These are phyloP conservation scores for Lochmaea crataegi DNA, from an alignment of 2,888 invertebrate genomes.

Conservation along the genomic window DNA sequence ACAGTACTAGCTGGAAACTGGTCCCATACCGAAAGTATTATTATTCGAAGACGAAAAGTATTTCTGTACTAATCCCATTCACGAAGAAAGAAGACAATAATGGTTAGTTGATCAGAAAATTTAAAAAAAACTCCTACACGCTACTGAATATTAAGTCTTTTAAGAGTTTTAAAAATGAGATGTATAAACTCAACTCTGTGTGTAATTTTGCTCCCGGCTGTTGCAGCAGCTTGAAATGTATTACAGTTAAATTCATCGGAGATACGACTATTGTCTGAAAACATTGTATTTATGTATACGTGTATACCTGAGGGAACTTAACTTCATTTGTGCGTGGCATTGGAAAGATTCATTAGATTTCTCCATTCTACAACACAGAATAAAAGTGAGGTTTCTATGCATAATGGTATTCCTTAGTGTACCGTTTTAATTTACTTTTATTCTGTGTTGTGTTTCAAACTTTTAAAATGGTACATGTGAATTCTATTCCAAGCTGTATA, in stretches of 20 bases:
- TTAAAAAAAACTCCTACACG: neutral
- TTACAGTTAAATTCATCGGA: neutral
- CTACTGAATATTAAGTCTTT: neutral
- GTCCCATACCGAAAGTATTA: no score
- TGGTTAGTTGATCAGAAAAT: neutral
- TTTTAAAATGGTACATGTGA: no score
- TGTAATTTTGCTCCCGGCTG: neutral
- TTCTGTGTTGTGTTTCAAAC: neutral
- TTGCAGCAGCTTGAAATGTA: neutral
- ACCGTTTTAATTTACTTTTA: neutral
- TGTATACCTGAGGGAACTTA: neutral
- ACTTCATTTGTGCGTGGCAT: constrained; percentile 3
- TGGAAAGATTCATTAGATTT: constrained; percentile 1
- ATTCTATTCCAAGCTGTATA: no score
- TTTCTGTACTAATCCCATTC: no score
- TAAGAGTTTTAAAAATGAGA: neutral
- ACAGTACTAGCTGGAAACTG: no score
- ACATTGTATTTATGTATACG: constrained; percentile 1
- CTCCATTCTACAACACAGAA: neutral
- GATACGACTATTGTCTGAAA: neutral
- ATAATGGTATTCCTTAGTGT: neutral
- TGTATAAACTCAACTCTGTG: neutral
- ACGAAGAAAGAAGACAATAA: no score
- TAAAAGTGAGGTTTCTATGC: neutral
- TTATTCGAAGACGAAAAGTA: no score